A percentile compares a stretch with the other conserved stretches of the same genome.
phyloP scores from a whole-genome alignment of 1,140 invertebrate species.

The Hydropsyche tenuis region DNA sequence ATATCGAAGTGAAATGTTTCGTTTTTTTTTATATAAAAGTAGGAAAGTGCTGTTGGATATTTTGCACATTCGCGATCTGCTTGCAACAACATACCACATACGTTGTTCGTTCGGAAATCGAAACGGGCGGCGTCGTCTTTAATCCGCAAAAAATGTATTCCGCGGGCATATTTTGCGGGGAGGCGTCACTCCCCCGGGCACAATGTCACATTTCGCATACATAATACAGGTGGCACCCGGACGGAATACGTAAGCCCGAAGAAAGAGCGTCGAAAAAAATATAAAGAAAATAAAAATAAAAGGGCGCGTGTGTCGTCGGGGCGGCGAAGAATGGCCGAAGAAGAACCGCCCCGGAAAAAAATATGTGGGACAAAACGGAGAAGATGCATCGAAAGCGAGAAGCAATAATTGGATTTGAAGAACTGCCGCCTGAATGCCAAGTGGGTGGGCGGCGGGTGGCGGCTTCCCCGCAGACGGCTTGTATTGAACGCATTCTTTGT shows the following conservation, averaged over 20 bases:
- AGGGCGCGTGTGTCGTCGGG: constrained; percentile 25
- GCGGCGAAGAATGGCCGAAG: constrained; percentile 32
- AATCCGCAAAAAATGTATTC: constrained; percentile 38
- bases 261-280: constrained; percentile 25
- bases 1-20: no score
- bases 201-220: constrained; percentile 50
- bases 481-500: constrained; percentile 41
- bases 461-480: background rate
- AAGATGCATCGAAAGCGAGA: constrained; percentile 50
- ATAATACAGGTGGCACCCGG: constrained; percentile 43
- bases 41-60: background rate
- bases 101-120: constrained; percentile 8
- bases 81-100: background rate
- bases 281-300: constrained; percentile 10
- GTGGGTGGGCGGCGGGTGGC: constrained; percentile 25
- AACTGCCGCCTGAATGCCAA: constrained; percentile 49
- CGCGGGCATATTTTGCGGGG: constrained; percentile 32
- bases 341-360: constrained; percentile 30
- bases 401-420: constrained; percentile 51
- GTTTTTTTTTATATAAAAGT: no score
- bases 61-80: no score
- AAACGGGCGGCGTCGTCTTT: constrained; percentile 22
- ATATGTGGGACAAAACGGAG: constrained; percentile 49
- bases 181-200: constrained; percentile 23
- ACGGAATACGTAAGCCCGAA: constrained; percentile 29